Percentiles rank a stretch among this genome's conserved stretches.
phyloP scores from a whole-genome alignment of 2,113 vertebrate species.

The Limanda limanda region DNA sequence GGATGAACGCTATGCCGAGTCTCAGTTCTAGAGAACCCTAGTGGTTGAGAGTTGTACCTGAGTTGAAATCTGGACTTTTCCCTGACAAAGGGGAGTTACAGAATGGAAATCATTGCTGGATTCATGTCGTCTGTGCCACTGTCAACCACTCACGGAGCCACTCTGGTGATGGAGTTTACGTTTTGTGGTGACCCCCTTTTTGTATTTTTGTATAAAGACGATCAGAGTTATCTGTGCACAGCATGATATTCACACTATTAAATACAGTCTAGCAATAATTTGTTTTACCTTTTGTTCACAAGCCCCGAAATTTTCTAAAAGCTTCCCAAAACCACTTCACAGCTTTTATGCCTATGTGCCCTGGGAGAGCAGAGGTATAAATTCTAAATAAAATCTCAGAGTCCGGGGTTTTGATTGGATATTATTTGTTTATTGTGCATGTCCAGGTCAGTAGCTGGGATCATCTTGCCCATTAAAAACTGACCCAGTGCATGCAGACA shows the following conservation, averaged over 20 bases:
- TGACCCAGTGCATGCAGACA: not conserved
- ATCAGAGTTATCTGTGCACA: constrained; percentile 5
- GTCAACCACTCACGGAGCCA: constrained; percentile 5
- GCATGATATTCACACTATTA: not conserved
- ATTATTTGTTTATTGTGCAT: not conserved
- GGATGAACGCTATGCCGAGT: constrained; percentile 62
- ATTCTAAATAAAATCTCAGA: not conserved
- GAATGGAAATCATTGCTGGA: constrained; percentile 19
- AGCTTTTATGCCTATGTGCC: not conserved
- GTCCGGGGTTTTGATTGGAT: not conserved
- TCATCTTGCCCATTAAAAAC: not conserved
- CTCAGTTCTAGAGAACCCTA: constrained; percentile 70
- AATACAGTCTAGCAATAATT: not conserved
- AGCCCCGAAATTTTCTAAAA: not conserved
- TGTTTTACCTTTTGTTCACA: not conserved
- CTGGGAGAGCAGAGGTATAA: not conserved
- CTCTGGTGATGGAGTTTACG: constrained; percentile 1
- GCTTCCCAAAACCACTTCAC: not conserved
- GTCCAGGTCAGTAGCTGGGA: not conserved
- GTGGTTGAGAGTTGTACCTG: constrained; percentile 28
- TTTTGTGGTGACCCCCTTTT: constrained; percentile 11
- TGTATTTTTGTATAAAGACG: not conserved
- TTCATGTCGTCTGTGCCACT: constrained; percentile 5
- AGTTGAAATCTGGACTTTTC: constrained; percentile 1
- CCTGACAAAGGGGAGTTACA: not conserved